Evolutionary conservation across 2,113 vertebrate genomes (phyloP), one percentile per base, ranked within the genome.

Genomic region (Smithornis capensis): DNA sequence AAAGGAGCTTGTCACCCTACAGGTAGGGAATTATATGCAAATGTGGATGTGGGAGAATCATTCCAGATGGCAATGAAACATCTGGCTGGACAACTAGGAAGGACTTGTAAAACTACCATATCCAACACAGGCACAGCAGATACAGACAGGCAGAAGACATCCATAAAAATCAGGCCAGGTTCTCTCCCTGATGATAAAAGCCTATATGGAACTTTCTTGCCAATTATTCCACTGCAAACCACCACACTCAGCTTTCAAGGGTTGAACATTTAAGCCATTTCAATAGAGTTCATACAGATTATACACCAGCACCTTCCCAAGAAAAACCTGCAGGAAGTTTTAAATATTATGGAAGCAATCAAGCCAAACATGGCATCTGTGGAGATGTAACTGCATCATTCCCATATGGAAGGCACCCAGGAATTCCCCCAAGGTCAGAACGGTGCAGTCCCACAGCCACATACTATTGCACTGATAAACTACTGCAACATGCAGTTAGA

Each of bases 11-110:
- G 22, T 63, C 12, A 40, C 35, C 42, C 37, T 24, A 21, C 62
- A 63, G n/a, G 15, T 6, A 25, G 24, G 4, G 21, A 59, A 24
- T 12, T 23, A 3, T 4, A 22, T 11, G 23, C n/a, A 37, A 60
- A 37, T 8, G 2, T 1, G 1, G 38, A 35, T 2, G 2, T 25
- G 16, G n/a, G 37, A 33, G 23, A 55, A 18, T 14, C 40, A 6
- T 14, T 67, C 53, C 83, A 78, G 59, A 45, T 10, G 22, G 28
- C 25, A 37, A 11, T 2, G 11, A 71, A 56, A 68, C 31, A 55
- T 27, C 53, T 22, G 25, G 35, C 24, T 23, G 40, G 27, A 56
- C 50, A 68, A 11, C 33, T 22, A 22, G 40, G 47, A 17, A 56
- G 35, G 21, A 45, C 52, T 31, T 62, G 6, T 1, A 68, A 53